Percentiles rank a stretch among this genome's conserved stretches.
phyloP scores from a whole-genome alignment of 92 coral and sea anemone genomes.

The Porites divaricata region DNA sequence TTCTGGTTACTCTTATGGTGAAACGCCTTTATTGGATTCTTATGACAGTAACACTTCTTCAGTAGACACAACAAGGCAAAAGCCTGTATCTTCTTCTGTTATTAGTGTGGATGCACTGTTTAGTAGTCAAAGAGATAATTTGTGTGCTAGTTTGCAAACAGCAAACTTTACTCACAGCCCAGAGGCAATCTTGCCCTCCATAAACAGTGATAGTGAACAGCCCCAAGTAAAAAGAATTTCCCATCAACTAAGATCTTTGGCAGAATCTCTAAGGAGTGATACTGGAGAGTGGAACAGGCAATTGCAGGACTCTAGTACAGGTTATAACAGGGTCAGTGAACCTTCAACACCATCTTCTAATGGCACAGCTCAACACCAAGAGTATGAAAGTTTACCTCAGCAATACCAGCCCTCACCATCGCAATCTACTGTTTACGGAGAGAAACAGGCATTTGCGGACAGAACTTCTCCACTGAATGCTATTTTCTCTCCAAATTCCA shows the following conservation, averaged over 20 bases:
- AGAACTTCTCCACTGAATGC: not conserved
- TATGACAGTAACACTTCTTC: no score
- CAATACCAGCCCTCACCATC: not conserved
- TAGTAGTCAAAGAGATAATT: not conserved
- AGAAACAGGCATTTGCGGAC: not conserved
- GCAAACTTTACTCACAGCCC: not conserved
- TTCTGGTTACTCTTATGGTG: constrained; percentile 19
- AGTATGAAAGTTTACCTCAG: not conserved
- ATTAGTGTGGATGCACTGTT: constrained; percentile 20
- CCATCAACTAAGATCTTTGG: constrained; percentile 1
- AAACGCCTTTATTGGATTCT: not conserved
- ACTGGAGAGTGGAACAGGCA: not conserved
- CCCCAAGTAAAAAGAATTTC: not conserved
- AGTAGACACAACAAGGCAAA: not conserved
- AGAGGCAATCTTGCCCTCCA: not conserved
- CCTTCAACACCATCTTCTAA: not conserved
- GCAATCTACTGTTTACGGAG: not conserved
- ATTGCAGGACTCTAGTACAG: not conserved
- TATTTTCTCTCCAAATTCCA: not conserved
- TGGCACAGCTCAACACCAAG: not conserved
- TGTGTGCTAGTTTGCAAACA: not conserved
- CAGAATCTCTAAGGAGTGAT: not conserved
- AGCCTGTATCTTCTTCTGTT: constrained; percentile 5
- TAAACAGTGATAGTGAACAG: not conserved
- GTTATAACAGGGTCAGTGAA: not conserved